Conservation (phyloP, 2,797 vertebrate species). For the Typhlichthys subterraneus region DNA sequence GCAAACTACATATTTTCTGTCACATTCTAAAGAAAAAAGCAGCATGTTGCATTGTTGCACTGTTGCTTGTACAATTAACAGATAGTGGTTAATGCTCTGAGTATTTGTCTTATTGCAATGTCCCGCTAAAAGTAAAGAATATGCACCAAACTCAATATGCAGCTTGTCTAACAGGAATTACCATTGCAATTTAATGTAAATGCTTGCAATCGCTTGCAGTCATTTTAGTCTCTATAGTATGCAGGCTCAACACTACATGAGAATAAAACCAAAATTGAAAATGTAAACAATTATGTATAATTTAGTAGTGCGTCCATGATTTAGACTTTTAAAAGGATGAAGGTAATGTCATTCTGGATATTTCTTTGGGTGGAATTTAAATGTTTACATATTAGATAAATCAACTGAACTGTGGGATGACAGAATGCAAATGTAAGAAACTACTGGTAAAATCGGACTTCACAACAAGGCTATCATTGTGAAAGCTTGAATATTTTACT, state of each 20-base stretch:
- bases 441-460: conserved; percentile 3
- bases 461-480: conserved; percentile 43
- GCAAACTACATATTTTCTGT: conserved; percentile 2
- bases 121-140: neutral
- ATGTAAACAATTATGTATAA: neutral
- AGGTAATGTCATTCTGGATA: neutral
- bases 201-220: neutral
- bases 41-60: conserved; percentile 5
- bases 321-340: conserved; percentile 4
- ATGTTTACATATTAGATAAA: conserved; percentile 13
- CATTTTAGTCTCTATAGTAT: conserved; percentile 6
- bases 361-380: conserved; percentile 19
- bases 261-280: neutral
- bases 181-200: conserved; percentile 1
- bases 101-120: conserved; percentile 11
- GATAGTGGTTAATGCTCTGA: conserved; percentile 43
- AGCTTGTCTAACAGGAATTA: conserved; percentile 3
- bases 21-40: conserved; percentile 13
- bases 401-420: conserved; percentile 8
- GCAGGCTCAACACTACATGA: neutral
- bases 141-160: neutral
- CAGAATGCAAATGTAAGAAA: too few relatives aligned
- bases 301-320: neutral
- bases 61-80: conserved; percentile 49
- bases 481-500: conserved; percentile 29